These are phyloP conservation scores for Choreutis nemorana DNA, from an alignment of 2,888 invertebrate genomes.

Conservation along the genomic window DNA sequence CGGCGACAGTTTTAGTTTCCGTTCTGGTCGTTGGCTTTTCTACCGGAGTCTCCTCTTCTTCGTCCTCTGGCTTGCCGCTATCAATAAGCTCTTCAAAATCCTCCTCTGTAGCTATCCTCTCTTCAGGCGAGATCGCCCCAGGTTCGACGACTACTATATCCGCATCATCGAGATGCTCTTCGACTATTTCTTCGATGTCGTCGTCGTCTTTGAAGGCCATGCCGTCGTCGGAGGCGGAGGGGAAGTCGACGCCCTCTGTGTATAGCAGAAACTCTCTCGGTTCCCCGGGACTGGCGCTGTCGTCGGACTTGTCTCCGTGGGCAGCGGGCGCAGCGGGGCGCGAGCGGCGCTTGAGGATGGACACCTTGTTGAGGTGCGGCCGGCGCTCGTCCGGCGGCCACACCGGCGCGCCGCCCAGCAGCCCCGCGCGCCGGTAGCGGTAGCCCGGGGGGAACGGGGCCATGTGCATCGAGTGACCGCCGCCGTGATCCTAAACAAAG, in stretches of 20 bases:
- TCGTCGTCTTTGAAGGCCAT: constrained; percentile 28
- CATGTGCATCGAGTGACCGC: constrained; percentile 60
- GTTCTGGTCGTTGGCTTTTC: constrained; percentile 52
- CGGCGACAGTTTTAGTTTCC: constrained; percentile 61
- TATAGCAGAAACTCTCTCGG: constrained; percentile 71
- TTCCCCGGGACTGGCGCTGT: constrained; percentile 64
- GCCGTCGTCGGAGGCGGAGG: constrained; percentile 61
- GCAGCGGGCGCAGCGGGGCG: constrained; percentile 47
- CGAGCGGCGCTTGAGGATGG: constrained; percentile 67
- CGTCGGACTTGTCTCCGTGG: constrained; percentile 16
- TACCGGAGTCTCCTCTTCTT: constrained; percentile 28
- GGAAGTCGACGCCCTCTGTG: constrained; percentile 68
- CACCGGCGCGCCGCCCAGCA: constrained; percentile 73
- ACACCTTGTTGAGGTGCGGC: constrained; percentile 58
- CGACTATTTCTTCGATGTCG: constrained; percentile 38
- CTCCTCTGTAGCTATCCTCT: constrained; percentile 70
- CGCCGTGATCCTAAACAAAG: constrained; percentile 38
- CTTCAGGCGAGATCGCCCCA: constrained; percentile 67
- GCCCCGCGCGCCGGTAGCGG: constrained; percentile 68
- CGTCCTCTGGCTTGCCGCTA: constrained; percentile 66
- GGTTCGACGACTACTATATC: constrained; percentile 72
- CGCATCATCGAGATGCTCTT: constrained; percentile 57
- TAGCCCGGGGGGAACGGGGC: constrained; percentile 68
- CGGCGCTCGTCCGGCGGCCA: constrained; percentile 62
- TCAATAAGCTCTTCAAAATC: constrained; percentile 73